Base-by-base conservation (phyloP, 2,888 invertebrate genomes). In the Microctonus brassicae region DNA sequence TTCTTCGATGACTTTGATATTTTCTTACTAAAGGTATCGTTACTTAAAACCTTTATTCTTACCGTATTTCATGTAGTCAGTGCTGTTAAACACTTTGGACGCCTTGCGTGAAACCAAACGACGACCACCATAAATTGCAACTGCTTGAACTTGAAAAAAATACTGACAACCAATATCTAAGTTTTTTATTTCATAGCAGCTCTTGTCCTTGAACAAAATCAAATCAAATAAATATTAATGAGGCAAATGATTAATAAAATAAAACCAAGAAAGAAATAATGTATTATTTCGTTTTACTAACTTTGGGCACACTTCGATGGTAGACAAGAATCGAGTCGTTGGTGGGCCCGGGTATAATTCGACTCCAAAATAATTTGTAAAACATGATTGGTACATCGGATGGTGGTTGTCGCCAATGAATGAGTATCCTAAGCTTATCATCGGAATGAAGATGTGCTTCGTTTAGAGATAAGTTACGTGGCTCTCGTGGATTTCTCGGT, bases 131-230 rank as follows among this genome's bases (percentile, higher is more conserved):
- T 90, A 94, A 77, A 93, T 90, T 36, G 92, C 91, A 74, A 94
- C 90, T 5, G 94, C 94, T 87, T 94, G 94, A 5, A 94, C 93
- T 91, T 94, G 94, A 52, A 94, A 89, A 81, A 94, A 94, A 84
- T 94, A 94, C 87, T 92, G 90, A 0, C 93, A 93, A 81, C 93
- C 91, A 6, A 91, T 90, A 78, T 91, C 90, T 63, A 94, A 87
- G 80, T 92, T 91, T 79, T 90, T 91, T 78, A 94, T 90, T 78
- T 92, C 90, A 75, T 91, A 91, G 77, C 89, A 90, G 66, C 90
- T 91, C 79, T 91, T 91, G 78, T 93, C 91, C 92, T 92, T 86
- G 33, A 88, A 57, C 20, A 57, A 88, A 75, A 78, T 53, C 33
- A 24, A 36, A 26, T 10, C 13, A 26, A 55, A 55, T 39, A 22